Base-by-base conservation (phyloP, 1,140 invertebrate species). In the Ditylenchus dipsaci region DNA sequence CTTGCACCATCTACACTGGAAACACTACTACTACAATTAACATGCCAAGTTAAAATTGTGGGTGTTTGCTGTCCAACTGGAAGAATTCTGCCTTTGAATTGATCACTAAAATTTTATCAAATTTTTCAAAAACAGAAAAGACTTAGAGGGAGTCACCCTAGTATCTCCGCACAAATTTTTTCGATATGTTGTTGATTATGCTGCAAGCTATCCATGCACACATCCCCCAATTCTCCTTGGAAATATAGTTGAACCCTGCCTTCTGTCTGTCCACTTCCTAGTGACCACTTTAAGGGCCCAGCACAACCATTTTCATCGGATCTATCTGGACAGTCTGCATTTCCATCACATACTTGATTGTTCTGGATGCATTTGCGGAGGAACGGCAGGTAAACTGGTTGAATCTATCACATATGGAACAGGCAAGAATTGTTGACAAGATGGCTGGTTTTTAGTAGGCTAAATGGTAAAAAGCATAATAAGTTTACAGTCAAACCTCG, bases 231-330 rank as follows among this genome's bases (percentile, higher is more conserved):
- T 15, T 27, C 33, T 27, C 61, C 33, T 15, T 71, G 65, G 27
- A 71, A 59, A 13, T 1, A 30, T 1, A 71, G 26, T 61, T 71
- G 69, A 42, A 58, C 66, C 42, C 65, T 27, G 21, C 69, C 67
- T 49, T 60, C 17, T 17, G 19, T 21, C 8, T 23, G 8, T 1
- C 0, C n/a, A 47, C 15, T 53, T n/a, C 23, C 13, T 21, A 19
- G 17, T 23, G 27, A 65, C 63, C 23, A 26, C 60, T 57, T 65
- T 1, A 19, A 27, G 11, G 63, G 29, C 21, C 63, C 58, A 19
- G 15, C 23, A 56, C 69, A 71, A n/a, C 59, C 69, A 27, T 23
- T 43, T 56, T 71, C 69, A 56, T 71, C 69, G 26, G 47, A 69
- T 38, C 23, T 65, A 49, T 71, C 69, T 26, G 19, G 21, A 63